Conservation (phyloP, 2,888 invertebrate species). For the Tenthredo mesomela region DNA sequence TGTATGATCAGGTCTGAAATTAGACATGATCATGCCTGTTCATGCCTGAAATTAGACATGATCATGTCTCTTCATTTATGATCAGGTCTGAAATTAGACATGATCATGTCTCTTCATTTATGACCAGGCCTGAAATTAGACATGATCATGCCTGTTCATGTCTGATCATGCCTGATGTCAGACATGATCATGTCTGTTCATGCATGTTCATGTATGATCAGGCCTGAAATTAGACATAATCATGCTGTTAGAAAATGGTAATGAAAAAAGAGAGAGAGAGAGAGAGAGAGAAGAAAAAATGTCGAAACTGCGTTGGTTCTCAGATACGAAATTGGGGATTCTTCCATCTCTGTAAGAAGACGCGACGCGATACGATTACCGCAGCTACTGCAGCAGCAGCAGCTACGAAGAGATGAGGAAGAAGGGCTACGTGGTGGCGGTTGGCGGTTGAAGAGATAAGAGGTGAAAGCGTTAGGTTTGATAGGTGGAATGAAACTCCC, state of each 20-base stretch:
- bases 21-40: too few species aligned
- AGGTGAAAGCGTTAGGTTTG: conserved; percentile 39
- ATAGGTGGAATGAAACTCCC: conserved; percentile 43
- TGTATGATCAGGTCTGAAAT: too few species aligned
- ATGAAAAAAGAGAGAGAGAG: neutral
- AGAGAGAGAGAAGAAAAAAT: neutral
- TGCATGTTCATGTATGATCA: too few species aligned
- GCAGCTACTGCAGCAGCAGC: neutral
- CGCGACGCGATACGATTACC: conserved; percentile 26
- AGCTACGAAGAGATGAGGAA: neutral
- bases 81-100: too few species aligned
- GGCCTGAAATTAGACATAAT: too few species aligned
- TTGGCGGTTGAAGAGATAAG: conserved; percentile 25
- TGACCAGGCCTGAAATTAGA: too few species aligned
- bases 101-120: too few species aligned
- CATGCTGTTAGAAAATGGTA: neutral
- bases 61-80: too few species aligned
- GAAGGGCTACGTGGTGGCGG: neutral
- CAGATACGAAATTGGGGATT: neutral
- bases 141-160: too few species aligned
- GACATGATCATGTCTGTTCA: too few species aligned
- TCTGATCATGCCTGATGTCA: too few species aligned
- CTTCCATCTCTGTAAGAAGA: neutral
- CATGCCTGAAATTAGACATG: too few species aligned
- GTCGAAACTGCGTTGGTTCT: neutral